These are phyloP conservation scores for Nothocercus julius DNA, from an alignment of 2,113 vertebrate genomes.

Conservation along the genomic window DNA sequence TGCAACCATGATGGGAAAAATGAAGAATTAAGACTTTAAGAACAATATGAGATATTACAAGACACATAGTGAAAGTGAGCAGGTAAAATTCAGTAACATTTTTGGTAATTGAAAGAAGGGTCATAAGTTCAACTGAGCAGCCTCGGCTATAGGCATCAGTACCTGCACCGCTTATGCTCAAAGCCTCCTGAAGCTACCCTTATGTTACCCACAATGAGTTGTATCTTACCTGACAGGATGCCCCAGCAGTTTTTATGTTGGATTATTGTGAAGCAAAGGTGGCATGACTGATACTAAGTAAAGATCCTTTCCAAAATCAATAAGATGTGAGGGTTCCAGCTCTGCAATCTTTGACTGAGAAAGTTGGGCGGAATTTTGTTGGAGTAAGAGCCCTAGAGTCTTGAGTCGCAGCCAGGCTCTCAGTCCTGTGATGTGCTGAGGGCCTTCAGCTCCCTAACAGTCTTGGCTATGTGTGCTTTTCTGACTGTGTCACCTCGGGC, in stretches of 20 bases:
- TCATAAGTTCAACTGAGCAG: background rate
- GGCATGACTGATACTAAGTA: background rate
- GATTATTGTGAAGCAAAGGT: background rate
- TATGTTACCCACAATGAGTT: background rate
- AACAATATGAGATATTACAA: background rate
- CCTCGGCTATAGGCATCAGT: background rate
- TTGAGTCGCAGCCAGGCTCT: background rate
- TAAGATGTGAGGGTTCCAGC: background rate
- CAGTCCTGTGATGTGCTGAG: background rate
- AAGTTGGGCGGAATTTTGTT: background rate
- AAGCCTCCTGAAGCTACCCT: background rate
- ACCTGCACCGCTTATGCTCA: background rate
- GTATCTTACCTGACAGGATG: background rate
- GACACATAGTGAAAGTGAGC: background rate
- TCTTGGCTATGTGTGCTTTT: background rate
- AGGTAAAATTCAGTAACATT: background rate
- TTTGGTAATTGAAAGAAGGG: background rate
- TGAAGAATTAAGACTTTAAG: background rate
- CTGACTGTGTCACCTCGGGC: constrained; percentile 12
- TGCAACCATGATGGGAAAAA: background rate
- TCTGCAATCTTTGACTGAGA: background rate
- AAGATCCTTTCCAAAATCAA: background rate
- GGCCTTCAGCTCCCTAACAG: background rate
- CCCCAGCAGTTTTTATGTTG: background rate
- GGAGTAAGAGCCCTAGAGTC: background rate